Percentiles rank a stretch among this genome's conserved stretches.
Evolutionary conservation across 37 sponge, comb jelly and placozoan species (phyloP).

Genomic region (Theonella swinhoei): DNA sequence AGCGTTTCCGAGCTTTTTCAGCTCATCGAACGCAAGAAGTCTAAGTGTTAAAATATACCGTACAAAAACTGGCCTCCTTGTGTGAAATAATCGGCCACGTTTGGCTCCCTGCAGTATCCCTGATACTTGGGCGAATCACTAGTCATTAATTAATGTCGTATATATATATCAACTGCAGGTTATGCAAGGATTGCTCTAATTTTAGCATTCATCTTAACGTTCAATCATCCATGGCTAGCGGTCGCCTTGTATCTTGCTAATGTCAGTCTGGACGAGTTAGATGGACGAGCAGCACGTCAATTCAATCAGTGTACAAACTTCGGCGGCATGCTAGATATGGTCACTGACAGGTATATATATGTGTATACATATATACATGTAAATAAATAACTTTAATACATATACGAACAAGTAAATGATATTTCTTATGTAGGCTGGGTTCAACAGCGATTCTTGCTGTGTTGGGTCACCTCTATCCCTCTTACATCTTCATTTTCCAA

Average conservation of each 20-base stretch:
- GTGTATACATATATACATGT: too few species aligned
- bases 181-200: slow-evolving; percentile 67
- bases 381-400: too few species aligned
- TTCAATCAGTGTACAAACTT: slow-evolving; percentile 80
- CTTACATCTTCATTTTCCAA: too few species aligned
- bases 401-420: too few species aligned
- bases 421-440: too few species aligned
- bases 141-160: background rate
- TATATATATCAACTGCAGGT: slow-evolving; percentile 35
- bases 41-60: background rate
- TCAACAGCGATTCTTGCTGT: too few species aligned
- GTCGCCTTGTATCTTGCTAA: slow-evolving; percentile 55
- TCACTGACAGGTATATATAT: slow-evolving; percentile 83
- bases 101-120: background rate
- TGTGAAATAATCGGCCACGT: background rate
- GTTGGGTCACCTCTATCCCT: too few species aligned
- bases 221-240: slow-evolving; percentile 33
- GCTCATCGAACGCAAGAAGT: background rate
- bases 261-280: slow-evolving; percentile 78
- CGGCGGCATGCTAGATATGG: slow-evolving; percentile 92
- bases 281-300: slow-evolving; percentile 79
- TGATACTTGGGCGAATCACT: too few species aligned
- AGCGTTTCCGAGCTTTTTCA: too few species aligned
- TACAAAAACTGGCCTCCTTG: background rate
- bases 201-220: slow-evolving; percentile 80